These are phyloP conservation scores for Drosophila kikkawai DNA, from an alignment of 1,140 invertebrate species.

Conservation along the genomic window DNA sequence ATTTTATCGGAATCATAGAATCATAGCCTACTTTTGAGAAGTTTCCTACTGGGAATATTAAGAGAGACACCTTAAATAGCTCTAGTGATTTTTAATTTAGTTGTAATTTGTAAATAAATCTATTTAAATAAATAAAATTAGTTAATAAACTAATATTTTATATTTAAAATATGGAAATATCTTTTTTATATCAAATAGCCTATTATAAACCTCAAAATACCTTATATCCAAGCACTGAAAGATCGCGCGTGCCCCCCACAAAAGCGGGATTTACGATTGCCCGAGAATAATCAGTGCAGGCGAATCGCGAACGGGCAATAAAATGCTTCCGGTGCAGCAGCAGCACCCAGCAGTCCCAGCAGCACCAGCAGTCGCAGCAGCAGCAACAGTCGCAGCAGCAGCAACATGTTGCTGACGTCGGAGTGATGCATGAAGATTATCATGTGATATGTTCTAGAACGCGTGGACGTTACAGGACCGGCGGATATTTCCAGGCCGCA, in stretches of 20 bases:
- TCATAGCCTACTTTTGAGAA: background rate
- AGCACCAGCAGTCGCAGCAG: background rate
- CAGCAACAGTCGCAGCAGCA: slow-evolving; percentile 18
- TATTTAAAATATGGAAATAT: background rate
- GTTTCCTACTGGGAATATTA: background rate
- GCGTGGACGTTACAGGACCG: slow-evolving; percentile 53
- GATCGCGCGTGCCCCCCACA: slow-evolving; percentile 76
- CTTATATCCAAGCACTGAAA: background rate
- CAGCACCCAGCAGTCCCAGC: slow-evolving; percentile 18
- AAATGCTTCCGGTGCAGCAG: slow-evolving; percentile 79
- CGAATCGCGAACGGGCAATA: slow-evolving; percentile 76
- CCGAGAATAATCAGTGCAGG: slow-evolving; percentile 75
- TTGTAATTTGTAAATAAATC: background rate
- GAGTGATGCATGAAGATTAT: slow-evolving; percentile 83
- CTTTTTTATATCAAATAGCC: background rate
- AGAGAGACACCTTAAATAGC: background rate
- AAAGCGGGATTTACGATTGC: slow-evolving; percentile 74
- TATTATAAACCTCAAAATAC: background rate
- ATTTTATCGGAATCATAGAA: background rate
- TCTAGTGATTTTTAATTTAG: background rate
- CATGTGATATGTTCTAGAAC: slow-evolving; percentile 80
- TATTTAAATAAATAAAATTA: background rate
- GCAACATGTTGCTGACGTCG: slow-evolving; percentile 63
- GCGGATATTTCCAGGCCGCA: slow-evolving; percentile 44
- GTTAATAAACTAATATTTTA: background rate